Percentiles rank a stretch among this genome's conserved stretches.
phyloP scores from a whole-genome alignment of 2,888 invertebrate species.

The Agrotis exclamationis region DNA sequence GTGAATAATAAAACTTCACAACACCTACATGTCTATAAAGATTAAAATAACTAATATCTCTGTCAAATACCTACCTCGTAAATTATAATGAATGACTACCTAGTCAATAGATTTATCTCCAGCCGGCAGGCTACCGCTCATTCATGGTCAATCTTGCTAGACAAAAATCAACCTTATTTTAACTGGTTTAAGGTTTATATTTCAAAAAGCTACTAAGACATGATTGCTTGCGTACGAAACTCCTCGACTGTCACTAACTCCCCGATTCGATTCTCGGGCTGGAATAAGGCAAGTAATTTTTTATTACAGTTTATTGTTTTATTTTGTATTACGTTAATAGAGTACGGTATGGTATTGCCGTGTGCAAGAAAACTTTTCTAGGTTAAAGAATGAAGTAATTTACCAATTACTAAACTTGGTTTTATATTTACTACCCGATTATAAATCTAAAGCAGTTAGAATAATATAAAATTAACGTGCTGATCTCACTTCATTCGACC shows the following conservation, averaged over 20 bases:
- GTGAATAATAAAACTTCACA: not conserved
- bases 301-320: not conserved
- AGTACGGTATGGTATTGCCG: not conserved
- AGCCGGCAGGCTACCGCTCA: not conserved
- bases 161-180: not conserved
- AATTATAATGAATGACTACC: not conserved
- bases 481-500: not conserved
- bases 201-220: not conserved
- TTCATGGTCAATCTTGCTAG: not conserved
- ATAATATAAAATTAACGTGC: not conserved
- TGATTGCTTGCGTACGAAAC: no score
- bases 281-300: not conserved
- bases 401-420: not conserved
- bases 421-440: not conserved
- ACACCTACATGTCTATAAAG: not conserved
- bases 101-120: not conserved
- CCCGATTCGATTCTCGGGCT: conserved; percentile 2
- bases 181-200: not conserved
- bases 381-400: no score
- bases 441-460: not conserved
- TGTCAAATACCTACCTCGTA: not conserved
- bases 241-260: no score
- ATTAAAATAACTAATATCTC: not conserved
- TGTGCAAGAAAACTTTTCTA: not conserved
- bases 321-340: not conserved